These are phyloP conservation scores for Chelon labrosus DNA, from an alignment of 2,797 vertebrate genomes.

Conservation along the genomic window DNA sequence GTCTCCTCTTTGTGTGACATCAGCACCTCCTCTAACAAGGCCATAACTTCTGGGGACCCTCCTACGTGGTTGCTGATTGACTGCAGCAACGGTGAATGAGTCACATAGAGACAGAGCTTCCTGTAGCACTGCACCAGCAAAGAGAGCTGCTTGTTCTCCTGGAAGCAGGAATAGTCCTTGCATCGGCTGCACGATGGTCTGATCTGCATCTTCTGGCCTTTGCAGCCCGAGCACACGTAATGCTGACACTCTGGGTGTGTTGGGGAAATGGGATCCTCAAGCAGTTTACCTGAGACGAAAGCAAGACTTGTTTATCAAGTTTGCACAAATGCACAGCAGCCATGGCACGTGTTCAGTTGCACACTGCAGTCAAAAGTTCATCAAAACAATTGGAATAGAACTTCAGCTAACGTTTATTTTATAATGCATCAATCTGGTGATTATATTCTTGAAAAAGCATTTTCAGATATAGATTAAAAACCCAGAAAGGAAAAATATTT, in stretches of 20 bases:
- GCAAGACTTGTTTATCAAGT: constrained; percentile 22
- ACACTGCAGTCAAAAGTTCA: neutral
- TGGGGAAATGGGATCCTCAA: constrained; percentile 95
- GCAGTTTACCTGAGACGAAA: constrained; percentile 90
- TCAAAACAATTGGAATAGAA: neutral
- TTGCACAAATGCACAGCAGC: neutral
- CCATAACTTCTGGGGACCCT: constrained; percentile 92
- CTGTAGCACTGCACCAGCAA: constrained; percentile 95
- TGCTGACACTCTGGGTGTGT: constrained; percentile 95
- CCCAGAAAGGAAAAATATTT: neutral
- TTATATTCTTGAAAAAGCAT: neutral
- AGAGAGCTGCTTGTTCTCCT: constrained; percentile 95
- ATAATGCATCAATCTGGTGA: neutral
- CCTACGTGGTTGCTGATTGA: constrained; percentile 90
- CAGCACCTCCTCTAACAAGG: constrained; percentile 92
- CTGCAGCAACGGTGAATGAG: constrained; percentile 90
- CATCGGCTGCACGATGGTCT: constrained; percentile 95
- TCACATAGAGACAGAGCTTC: constrained; percentile 95
- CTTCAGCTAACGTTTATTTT: neutral
- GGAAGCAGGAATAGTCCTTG: constrained; percentile 95
- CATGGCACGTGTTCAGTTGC: neutral
- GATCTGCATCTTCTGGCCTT: constrained; percentile 96
- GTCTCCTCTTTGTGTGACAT: constrained; percentile 82
- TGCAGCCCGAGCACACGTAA: constrained; percentile 94
- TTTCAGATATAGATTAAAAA: neutral